A percentile compares a stretch with the other conserved stretches of the same genome.
phyloP scores from a whole-genome alignment of 1,140 invertebrate species.

The Holcopasites calliopsidis region DNA sequence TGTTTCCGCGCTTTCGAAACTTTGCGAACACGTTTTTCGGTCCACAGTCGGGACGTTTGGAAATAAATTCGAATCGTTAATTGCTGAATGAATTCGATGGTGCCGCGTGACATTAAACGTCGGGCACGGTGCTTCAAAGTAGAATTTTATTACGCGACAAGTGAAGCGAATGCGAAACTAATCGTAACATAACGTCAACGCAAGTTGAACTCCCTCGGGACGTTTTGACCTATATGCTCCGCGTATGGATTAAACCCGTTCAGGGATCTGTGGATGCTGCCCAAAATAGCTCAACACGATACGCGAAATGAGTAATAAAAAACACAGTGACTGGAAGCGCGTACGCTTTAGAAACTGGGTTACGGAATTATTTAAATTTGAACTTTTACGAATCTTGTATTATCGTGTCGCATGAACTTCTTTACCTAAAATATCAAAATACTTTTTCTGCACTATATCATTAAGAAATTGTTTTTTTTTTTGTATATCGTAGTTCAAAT shows the following conservation, averaged over 20 bases:
- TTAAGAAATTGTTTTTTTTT: too few relatives aligned
- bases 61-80: too few relatives aligned
- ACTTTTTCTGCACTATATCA: too few relatives aligned
- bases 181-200: constrained; percentile 19
- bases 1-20: too few relatives aligned
- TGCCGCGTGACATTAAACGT: background rate
- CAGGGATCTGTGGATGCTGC: constrained; percentile 11
- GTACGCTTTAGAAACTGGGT: background rate
- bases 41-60: too few relatives aligned
- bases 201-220: background rate
- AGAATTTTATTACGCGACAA: constrained; percentile 10
- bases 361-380: background rate
- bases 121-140: background rate
- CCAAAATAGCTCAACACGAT: constrained; percentile 11
- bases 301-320: constrained; percentile 1
- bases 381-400: too few relatives aligned
- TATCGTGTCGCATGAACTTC: too few relatives aligned
- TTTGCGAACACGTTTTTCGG: too few relatives aligned
- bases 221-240: constrained; percentile 9
- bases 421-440: background rate
- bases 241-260: constrained; percentile 22
- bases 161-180: constrained; percentile 15
- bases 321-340: background rate
- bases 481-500: too few relatives aligned
- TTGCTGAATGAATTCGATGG: background rate